phyloP scores from a whole-genome alignment of 2,888 invertebrate genomes.

The Drosophila vallismaia region DNA sequence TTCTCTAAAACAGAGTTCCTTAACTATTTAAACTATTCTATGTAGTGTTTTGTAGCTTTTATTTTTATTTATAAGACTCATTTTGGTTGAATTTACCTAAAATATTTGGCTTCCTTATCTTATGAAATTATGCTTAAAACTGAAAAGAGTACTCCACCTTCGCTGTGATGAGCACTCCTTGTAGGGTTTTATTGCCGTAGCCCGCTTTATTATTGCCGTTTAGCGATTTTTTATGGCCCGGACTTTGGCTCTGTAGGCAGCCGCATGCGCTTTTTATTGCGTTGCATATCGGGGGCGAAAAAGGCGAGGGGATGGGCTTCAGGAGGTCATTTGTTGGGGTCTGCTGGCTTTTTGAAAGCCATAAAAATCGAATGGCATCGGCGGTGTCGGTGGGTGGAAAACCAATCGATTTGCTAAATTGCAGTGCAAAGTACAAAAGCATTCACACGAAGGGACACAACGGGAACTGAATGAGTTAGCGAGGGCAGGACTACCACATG shows the following conservation, averaged over 20 bases:
- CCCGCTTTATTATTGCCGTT: conserved; percentile 77
- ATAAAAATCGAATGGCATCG: conserved; percentile 74
- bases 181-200: conserved; percentile 54
- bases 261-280: conserved; percentile 70
- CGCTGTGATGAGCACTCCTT: conserved; percentile 46
- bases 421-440: conserved; percentile 71
- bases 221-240: conserved; percentile 73
- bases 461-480: conserved; percentile 5
- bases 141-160: conserved; percentile 3
- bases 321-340: conserved; percentile 66
- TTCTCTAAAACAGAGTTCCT: conserved; percentile 3
- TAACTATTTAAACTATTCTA: background rate
- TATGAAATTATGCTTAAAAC: background rate
- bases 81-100: too few relatives aligned
- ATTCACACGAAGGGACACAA: conserved; percentile 30
- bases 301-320: background rate
- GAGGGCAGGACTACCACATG: conserved; percentile 21
- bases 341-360: conserved; percentile 71
- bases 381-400: conserved; percentile 27
- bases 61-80: background rate
- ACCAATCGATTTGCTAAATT: conserved; percentile 80
- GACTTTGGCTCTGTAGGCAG: conserved; percentile 55
- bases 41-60: background rate
- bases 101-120: too few relatives aligned
- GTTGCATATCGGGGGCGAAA: conserved; percentile 38